phyloP scores from a whole-genome alignment of 2,888 invertebrate genomes.

The Eumacrocentrus americanus region DNA sequence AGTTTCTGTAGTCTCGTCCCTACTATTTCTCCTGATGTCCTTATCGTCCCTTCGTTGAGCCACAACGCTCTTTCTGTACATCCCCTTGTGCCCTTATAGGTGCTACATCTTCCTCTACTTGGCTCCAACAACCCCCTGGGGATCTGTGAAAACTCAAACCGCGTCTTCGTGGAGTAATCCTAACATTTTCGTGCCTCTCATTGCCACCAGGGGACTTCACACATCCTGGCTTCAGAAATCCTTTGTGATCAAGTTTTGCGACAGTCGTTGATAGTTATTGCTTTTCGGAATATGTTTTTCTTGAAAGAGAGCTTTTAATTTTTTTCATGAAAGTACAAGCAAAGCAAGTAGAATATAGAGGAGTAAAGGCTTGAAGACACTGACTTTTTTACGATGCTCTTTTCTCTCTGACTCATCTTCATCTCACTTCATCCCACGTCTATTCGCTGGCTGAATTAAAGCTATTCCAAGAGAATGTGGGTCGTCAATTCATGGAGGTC shows the following conservation, averaged over 20 bases:
- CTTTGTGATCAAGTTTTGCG: background rate
- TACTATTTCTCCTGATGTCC: conserved; percentile 18
- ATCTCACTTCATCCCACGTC: background rate
- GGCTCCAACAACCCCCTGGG: conserved; percentile 1
- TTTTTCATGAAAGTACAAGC: background rate
- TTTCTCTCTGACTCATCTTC: conserved; percentile 6
- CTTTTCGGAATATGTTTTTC: background rate
- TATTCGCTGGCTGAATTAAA: conserved; percentile 34
- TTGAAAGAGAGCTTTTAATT: background rate
- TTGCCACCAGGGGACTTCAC: conserved; percentile 1
- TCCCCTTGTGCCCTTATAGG: background rate
- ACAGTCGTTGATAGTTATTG: too few species aligned
- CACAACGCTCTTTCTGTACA: background rate
- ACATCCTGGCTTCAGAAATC: background rate
- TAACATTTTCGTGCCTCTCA: conserved; percentile 8
- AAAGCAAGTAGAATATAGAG: too few species aligned
- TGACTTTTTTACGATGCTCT: conserved; percentile 24
- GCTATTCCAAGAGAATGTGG: conserved; percentile 50
- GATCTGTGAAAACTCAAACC: background rate
- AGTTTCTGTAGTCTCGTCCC: conserved; percentile 10
- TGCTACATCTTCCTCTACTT: background rate
- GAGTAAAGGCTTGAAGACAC: too few species aligned
- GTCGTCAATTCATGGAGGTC: conserved; percentile 38
- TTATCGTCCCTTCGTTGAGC: conserved; percentile 9
- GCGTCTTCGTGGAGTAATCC: background rate